Evolutionary conservation across 2,888 invertebrate genomes (phyloP), one percentile per base, ranked within the genome.

Genomic region (Agriopis marginaria): DNA sequence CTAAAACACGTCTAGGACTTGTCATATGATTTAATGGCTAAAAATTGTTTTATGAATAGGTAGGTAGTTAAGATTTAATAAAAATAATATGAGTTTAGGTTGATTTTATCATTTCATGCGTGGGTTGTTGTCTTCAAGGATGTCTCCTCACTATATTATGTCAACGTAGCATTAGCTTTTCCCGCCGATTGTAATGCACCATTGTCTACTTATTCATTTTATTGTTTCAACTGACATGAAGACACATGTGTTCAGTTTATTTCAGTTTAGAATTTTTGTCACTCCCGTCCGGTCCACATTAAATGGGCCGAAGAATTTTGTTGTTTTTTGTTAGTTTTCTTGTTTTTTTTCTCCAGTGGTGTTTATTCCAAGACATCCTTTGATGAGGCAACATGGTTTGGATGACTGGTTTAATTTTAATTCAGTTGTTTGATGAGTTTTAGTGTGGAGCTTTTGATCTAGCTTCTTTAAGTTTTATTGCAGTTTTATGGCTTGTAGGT

Each of bases 271-370:
- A 89, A 93, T 90, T 93, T 93, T 94, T 93, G 94, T 93, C 90
- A 90, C 89, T 88, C 89, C 88, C 93, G 94, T 94, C 94, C 94
- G 93, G 94, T 92, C 85, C 88, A 87, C 85, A 85, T 89, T 93
- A 93, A 94, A 94, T 94, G 94, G 92, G 88, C 94, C 94, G 94
- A 85, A 87, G 89, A 84, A 91, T 91, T 92, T 90, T 87, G 89
- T 87, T 84, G 87, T 86, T 84, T 87, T 86, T 87, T 83, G 76
- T 86, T 83, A 82, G 84, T 86, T 84, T 85, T 80, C 70, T 69
- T 66, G 81, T 83, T 77, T 78, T 77, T 78, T 86, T 72, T 75
- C 73, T 74, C 53, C 77, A 77, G 80, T 55, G n/a, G 69, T 23
- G 70, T 84, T 79, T 89, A 88, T 88, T 89, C 86, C 86, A 89